These are phyloP conservation scores for Myocastor coypus DNA, from an alignment of 2,113 vertebrate genomes.

Conservation along the genomic window DNA sequence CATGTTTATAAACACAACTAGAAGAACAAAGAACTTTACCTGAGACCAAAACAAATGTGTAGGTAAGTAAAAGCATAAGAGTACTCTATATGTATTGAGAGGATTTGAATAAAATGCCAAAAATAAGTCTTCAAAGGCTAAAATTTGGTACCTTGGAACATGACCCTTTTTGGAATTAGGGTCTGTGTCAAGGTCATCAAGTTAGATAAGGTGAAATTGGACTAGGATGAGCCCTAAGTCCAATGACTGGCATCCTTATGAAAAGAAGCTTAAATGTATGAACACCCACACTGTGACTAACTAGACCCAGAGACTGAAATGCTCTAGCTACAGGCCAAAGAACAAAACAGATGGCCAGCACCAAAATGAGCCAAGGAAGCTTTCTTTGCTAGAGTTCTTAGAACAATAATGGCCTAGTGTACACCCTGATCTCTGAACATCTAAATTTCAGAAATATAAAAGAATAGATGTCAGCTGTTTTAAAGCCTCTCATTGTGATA, in stretches of 20 bases:
- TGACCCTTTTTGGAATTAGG: not conserved
- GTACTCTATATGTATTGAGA: not conserved
- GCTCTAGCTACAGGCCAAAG: not conserved
- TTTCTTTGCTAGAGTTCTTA: not conserved
- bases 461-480: not conserved
- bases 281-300: not conserved
- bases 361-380: not conserved
- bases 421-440: not conserved
- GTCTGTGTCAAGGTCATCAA: not conserved
- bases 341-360: not conserved
- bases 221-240: not conserved
- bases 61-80: not conserved
- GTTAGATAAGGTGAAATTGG: not conserved
- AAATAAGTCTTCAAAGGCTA: not conserved
- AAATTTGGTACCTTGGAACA: not conserved
- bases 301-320: not conserved
- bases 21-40: not conserved
- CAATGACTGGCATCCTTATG: not conserved
- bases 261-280: not conserved
- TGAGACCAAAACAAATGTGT: not conserved
- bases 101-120: not conserved
- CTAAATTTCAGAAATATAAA: not conserved
- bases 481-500: not conserved
- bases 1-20: not conserved
- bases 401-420: not conserved